A percentile compares a stretch with the other conserved stretches of the same genome.
Evolutionary conservation across 2,888 invertebrate species (phyloP).

Genomic region (Clepsis dumicolana): DNA sequence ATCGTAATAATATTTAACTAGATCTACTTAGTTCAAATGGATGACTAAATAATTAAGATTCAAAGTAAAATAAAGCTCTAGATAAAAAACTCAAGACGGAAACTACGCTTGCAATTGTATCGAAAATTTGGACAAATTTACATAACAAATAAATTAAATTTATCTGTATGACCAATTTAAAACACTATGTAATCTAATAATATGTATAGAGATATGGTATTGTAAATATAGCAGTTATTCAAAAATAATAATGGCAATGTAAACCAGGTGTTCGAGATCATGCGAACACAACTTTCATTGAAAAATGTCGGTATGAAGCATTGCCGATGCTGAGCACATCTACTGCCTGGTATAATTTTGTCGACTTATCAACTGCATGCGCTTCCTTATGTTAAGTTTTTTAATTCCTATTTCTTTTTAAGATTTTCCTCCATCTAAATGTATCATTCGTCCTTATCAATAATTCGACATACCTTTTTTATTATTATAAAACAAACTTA

Average conservation of each 20-base stretch:
- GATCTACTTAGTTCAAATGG: neutral
- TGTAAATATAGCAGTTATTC: too few relatives aligned
- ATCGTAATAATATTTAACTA: neutral
- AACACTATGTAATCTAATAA: too few relatives aligned
- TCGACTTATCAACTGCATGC: neutral
- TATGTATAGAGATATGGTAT: too few relatives aligned
- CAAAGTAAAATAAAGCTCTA: neutral
- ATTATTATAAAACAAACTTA: neutral
- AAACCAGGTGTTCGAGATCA: neutral
- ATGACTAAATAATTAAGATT: slow-evolving; percentile 11
- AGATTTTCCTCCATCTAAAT: neutral
- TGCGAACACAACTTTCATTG: neutral
- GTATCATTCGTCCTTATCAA: neutral
- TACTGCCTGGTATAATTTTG: neutral
- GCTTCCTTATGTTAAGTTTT: neutral
- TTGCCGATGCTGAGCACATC: too few relatives aligned
- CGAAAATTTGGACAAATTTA: neutral
- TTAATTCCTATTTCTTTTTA: neutral
- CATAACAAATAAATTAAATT: too few relatives aligned
- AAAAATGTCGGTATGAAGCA: neutral
- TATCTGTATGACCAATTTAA: too few relatives aligned
- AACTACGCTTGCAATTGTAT: neutral
- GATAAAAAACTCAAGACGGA: neutral
- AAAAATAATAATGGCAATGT: neutral
- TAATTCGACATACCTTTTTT: neutral